Evolutionary conservation across 2,113 vertebrate species (phyloP).

Genomic region (Pardalotus punctatus): DNA sequence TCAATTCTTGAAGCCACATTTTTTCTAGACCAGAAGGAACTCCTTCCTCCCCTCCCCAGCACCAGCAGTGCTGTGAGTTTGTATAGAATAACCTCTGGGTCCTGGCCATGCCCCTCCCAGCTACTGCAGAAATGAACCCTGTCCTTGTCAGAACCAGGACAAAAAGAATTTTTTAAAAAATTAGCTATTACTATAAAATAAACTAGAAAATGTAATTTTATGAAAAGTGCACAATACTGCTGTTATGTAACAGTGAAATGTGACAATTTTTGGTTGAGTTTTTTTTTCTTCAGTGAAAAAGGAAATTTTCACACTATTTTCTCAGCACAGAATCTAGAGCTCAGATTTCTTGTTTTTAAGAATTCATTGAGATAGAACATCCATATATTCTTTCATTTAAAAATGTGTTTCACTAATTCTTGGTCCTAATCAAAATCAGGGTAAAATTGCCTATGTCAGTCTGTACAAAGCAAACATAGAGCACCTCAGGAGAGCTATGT

Average conservation of each 20-base stretch:
- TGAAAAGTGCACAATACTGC: neutral
- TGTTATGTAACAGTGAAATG: neutral
- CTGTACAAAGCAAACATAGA: neutral
- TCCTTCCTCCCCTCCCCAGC: neutral
- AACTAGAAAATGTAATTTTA: neutral
- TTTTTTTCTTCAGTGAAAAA: neutral
- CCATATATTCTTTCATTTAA: neutral
- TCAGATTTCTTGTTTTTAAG: neutral
- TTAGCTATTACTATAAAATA: neutral
- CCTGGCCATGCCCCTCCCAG: too few species aligned
- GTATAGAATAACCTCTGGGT: neutral
- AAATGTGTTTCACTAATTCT: neutral
- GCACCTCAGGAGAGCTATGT: neutral
- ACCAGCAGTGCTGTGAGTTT: neutral
- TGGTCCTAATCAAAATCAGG: neutral
- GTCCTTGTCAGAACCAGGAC: neutral
- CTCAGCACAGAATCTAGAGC: neutral
- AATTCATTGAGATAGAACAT: neutral
- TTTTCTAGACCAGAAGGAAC: neutral
- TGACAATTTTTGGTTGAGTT: neutral
- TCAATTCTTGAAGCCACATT: neutral
- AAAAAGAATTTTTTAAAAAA: neutral
- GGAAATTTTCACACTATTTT: neutral
- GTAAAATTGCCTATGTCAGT: neutral
- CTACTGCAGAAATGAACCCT: neutral